Conservation (phyloP, 2,888 invertebrate species). For the Neoscelio sp. region DNA sequence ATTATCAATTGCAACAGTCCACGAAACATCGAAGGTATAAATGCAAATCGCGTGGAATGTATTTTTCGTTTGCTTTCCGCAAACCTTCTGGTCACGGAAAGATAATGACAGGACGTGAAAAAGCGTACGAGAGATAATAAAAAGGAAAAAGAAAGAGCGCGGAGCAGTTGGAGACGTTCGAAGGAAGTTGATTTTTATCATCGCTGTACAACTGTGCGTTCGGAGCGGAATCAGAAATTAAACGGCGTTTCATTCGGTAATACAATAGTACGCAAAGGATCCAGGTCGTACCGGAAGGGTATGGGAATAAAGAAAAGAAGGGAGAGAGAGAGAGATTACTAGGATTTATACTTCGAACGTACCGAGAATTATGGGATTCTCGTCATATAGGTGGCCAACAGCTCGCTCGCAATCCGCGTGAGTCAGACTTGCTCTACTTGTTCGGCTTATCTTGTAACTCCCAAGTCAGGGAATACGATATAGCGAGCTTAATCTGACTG, state of each 20-base stretch:
- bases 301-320: constrained; percentile 56
- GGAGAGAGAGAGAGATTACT: constrained; percentile 43
- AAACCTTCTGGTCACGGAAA: no score
- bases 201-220: no score
- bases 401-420: constrained; percentile 14
- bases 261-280: constrained; percentile 21
- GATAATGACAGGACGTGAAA: no score
- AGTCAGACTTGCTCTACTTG: constrained; percentile 39
- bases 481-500: constrained; percentile 45
- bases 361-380: constrained; percentile 57
- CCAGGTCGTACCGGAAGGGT: constrained; percentile 49
- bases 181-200: no score
- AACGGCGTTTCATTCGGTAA: constrained; percentile 19
- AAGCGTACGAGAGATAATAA: no score
- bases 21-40: no score
- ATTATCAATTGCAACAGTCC: no score
- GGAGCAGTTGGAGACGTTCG: no score
- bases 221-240: constrained; percentile 21
- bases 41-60: no score
- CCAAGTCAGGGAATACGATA: constrained; percentile 29
- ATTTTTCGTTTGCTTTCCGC: no score
- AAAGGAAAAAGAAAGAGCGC: no score
- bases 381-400: constrained; percentile 41
- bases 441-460: constrained; percentile 48
- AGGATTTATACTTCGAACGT: constrained; percentile 58